Conservation (phyloP, 2,113 vertebrate genomes). For the Anoplopoma fimbria region DNA sequence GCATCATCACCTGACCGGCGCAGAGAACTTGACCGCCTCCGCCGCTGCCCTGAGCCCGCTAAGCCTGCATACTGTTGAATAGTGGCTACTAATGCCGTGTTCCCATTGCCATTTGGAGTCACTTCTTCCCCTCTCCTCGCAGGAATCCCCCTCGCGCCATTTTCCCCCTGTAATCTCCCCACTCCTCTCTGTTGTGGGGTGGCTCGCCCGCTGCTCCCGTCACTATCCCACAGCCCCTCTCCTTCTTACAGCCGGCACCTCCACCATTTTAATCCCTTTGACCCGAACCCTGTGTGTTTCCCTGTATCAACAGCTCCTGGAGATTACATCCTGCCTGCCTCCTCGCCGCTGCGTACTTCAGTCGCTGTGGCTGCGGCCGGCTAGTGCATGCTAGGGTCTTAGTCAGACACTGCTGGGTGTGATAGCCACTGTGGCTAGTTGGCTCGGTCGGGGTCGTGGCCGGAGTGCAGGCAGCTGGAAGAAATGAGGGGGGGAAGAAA, state of each 20-base stretch:
- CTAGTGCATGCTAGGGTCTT: constrained; percentile 66
- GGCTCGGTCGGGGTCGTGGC: constrained; percentile 43
- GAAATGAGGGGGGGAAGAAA: constrained; percentile 25
- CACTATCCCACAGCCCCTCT: constrained; percentile 74
- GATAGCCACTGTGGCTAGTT: constrained; percentile 74
- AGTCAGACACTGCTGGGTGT: constrained; percentile 73
- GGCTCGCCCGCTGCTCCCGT: constrained; percentile 81
- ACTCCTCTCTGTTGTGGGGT: constrained; percentile 81
- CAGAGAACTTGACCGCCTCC: constrained; percentile 46
- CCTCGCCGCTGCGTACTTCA: constrained; percentile 72
- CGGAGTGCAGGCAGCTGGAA: constrained; percentile 32
- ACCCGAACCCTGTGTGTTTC: constrained; percentile 83
- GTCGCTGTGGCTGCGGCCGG: constrained; percentile 63
- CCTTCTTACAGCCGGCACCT: constrained; percentile 81
- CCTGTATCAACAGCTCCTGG: constrained; percentile 84
- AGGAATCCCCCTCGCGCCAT: constrained; percentile 76
- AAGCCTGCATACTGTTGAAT: constrained; percentile 81
- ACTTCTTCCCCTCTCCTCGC: constrained; percentile 70
- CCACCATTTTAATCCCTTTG: constrained; percentile 87
- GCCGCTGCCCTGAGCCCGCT: constrained; percentile 66
- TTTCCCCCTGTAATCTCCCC: constrained; percentile 83
- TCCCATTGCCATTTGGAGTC: constrained; percentile 82
- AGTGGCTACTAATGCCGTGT: constrained; percentile 78
- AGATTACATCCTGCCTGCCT: constrained; percentile 83
- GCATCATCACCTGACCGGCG: constrained; percentile 46